These are phyloP conservation scores for Hypocryptadius cinnamomeus DNA, from an alignment of 2,113 vertebrate species.

Conservation along the genomic window DNA sequence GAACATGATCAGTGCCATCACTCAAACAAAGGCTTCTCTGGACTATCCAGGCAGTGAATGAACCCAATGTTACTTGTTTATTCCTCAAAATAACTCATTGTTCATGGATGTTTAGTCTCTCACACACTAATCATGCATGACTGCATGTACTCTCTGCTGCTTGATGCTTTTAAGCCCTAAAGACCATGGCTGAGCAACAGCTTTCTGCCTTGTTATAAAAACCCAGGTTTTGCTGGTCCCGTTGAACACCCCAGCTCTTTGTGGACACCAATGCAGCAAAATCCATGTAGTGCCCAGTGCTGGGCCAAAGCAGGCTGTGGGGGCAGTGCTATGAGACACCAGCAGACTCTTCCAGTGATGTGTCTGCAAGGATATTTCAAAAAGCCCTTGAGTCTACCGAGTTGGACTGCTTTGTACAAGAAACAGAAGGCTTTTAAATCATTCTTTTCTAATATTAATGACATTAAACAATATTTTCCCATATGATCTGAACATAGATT, in stretches of 20 bases:
- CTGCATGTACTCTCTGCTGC: neutral
- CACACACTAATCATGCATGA: neutral
- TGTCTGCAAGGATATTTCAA: neutral
- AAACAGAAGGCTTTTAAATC: neutral
- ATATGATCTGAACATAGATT: neutral
- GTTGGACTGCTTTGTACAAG: neutral
- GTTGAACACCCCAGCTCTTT: accelerated
- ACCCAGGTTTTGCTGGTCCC: neutral
- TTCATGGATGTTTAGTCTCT: neutral
- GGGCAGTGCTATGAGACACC: neutral
- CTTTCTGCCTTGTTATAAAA: neutral
- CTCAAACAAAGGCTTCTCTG: neutral
- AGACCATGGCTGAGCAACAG: neutral
- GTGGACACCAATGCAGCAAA: neutral
- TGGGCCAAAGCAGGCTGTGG: neutral
- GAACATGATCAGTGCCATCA: neutral
- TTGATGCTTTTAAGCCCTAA: neutral
- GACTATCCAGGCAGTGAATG: neutral
- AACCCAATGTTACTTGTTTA: neutral
- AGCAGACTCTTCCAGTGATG: neutral
- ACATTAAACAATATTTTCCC: neutral
- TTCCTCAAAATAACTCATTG: neutral
- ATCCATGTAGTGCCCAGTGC: accelerated
- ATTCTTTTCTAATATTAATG: neutral
- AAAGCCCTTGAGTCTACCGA: neutral